phyloP scores from a whole-genome alignment of 2,888 invertebrate species.

The Seladonia tumulorum region DNA sequence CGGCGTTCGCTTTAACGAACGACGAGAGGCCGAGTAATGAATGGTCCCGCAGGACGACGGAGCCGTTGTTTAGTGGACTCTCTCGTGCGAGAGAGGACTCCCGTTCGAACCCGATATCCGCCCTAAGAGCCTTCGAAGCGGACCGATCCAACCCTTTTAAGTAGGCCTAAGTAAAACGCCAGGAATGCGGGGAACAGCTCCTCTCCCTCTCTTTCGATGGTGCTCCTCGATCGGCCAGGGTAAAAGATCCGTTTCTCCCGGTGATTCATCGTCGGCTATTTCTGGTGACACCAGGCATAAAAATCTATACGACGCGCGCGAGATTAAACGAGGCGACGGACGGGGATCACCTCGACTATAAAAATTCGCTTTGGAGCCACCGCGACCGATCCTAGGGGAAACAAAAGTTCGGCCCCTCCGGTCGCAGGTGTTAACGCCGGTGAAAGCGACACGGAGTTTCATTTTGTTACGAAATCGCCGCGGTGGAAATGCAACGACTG shows the following conservation, averaged over 20 bases:
- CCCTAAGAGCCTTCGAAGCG: slow-evolving; percentile 71
- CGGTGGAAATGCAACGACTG: background rate
- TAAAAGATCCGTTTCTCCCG: slow-evolving; percentile 67
- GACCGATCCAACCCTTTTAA: slow-evolving; percentile 75
- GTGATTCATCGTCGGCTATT: slow-evolving; percentile 71
- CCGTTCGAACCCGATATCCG: slow-evolving; percentile 68
- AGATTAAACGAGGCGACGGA: slow-evolving; percentile 36
- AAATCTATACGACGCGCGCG: slow-evolving; percentile 19
- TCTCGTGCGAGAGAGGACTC: slow-evolving; percentile 40
- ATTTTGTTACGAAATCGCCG: slow-evolving; percentile 10
- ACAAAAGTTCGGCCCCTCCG: background rate
- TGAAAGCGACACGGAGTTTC: background rate
- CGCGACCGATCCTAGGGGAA: background rate
- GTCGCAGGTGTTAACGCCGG: slow-evolving; percentile 20
- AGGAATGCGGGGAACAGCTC: slow-evolving; percentile 71
- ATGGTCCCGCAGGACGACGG: slow-evolving; percentile 65
- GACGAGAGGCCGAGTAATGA: slow-evolving; percentile 66
- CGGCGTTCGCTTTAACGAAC: slow-evolving; percentile 61
- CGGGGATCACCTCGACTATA: slow-evolving; percentile 20
- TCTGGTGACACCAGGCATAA: slow-evolving; percentile 50
- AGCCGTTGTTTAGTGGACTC: slow-evolving; percentile 49
- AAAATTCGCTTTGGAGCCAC: slow-evolving; percentile 2
- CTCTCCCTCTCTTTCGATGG: slow-evolving; percentile 30
- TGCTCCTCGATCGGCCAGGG: slow-evolving; percentile 63
- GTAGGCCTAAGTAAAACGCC: slow-evolving; percentile 73